These are phyloP conservation scores for Drosophila hamatofila DNA, from an alignment of 2,888 invertebrate genomes.

Conservation along the genomic window DNA sequence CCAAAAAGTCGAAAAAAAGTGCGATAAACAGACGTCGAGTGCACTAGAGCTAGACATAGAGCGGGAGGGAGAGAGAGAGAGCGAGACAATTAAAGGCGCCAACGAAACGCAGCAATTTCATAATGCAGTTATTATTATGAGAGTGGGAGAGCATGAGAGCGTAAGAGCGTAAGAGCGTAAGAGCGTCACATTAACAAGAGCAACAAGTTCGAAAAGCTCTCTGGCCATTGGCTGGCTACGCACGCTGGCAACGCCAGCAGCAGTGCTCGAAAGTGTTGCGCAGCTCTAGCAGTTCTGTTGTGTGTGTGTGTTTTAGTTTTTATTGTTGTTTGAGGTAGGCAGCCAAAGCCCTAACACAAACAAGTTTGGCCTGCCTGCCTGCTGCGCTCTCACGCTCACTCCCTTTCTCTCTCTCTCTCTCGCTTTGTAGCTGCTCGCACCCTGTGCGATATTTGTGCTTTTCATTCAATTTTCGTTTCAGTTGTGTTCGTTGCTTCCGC, in stretches of 20 bases:
- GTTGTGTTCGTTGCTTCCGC: conserved; percentile 75
- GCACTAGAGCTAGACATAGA: background rate
- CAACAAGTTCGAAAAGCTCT: conserved; percentile 70
- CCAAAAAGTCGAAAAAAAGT: background rate
- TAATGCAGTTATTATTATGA: conserved; percentile 32
- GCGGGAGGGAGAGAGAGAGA: background rate
- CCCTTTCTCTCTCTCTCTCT: conserved; percentile 1
- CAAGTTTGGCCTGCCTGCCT: conserved; percentile 57
- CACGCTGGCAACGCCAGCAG: conserved; percentile 45
- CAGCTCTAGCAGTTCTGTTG: conserved; percentile 11
- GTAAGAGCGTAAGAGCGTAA: background rate
- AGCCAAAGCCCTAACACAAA: conserved; percentile 55
- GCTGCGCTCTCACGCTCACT: background rate
- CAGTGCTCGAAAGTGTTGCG: conserved; percentile 48
- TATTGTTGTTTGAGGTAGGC: conserved; percentile 42
- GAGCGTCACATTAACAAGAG: conserved; percentile 49
- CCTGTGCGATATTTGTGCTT: conserved; percentile 58
- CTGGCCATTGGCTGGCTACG: conserved; percentile 2
- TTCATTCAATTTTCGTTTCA: conserved; percentile 76
- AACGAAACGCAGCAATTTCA: conserved; percentile 31
- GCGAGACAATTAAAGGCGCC: conserved; percentile 31
- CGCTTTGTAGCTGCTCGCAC: background rate
- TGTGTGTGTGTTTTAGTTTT: conserved; percentile 32
- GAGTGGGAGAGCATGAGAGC: background rate
- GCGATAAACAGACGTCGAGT: conserved; percentile 3